phyloP scores from a whole-genome alignment of 2,797 vertebrate genomes.

The Neopelma chrysocephalum region DNA sequence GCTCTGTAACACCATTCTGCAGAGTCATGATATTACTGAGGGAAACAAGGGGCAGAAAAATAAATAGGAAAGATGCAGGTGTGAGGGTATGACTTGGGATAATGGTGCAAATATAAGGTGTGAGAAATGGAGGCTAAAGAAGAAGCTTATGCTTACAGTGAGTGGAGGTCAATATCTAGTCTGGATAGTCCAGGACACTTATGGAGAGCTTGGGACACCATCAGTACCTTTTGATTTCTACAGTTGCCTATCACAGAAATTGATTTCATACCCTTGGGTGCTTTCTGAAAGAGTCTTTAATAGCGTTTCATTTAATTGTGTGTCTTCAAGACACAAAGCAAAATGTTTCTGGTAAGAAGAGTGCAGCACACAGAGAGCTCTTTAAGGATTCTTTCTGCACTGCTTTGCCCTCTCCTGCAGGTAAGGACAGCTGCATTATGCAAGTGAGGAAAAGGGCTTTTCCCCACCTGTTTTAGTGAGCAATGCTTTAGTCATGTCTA shows the following conservation, averaged over 20 bases:
- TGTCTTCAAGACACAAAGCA: neutral
- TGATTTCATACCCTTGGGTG: neutral
- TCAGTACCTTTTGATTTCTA: neutral
- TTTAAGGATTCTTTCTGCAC: neutral
- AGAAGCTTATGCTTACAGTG: neutral
- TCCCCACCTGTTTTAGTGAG: neutral
- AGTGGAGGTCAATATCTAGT: neutral
- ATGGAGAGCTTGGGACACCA: neutral
- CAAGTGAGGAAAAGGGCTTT: neutral
- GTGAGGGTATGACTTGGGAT: neutral
- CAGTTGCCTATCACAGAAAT: neutral
- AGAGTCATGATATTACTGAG: neutral
- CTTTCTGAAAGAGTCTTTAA: neutral
- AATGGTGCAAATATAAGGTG: neutral
- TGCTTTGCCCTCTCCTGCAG: neutral
- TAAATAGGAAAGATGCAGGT: neutral
- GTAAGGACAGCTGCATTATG: neutral
- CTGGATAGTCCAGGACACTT: neutral
- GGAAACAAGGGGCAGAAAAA: neutral
- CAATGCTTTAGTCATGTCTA: neutral
- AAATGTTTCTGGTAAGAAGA: neutral
- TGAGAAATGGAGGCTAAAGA: neutral
- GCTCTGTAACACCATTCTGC: neutral
- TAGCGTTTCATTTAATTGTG: neutral
- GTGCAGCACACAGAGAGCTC: neutral